Base-by-base conservation (phyloP, 2,888 invertebrate genomes). In the Scaptomyza cyrtandrae region DNA sequence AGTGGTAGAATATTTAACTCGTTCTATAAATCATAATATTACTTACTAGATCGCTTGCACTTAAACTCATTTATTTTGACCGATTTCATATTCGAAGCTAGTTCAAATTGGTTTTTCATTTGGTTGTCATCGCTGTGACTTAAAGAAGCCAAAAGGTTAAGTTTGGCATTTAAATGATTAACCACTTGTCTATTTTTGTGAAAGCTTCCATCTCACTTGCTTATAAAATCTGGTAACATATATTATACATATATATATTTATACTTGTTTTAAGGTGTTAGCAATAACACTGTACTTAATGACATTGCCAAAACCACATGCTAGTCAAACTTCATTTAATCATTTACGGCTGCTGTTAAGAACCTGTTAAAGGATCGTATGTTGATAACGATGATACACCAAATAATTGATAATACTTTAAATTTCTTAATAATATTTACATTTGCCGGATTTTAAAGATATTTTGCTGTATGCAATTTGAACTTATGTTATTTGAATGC, bases 71-170 rank as follows among this genome's bases (percentile, higher is more conserved):
- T 46, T 48, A 24, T 45, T 16, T 24, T 19, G 24, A 41, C 7
- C 27, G 10, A 37, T 46, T 52, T 41, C 2, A 24, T 41, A 49
- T 35, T 49, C 27, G 16, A 16, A 24, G 27, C 57, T 60, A 53
- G 61, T 73, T 75, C 45, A n/a, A 59, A 50, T 73, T 76, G 64
- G 73, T 59, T 44, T 19, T 56, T 41, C 11, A 16, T 54, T 24
- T 19, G 29, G 13, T 24, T 24, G 24, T 24, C 24, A 24, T 1
- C 24, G 24, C 24, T 24, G 24, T 24, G 24, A 3, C 2, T 24
- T 24, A 19, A 48, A 13, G 33, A 44, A 16, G 33, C 35, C 24
- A 27, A 4, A 13, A 37, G 10, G 37, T 37, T 44, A 68, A 33
- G 49, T 14, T 24, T 24, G 24, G 16, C 50, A 64, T 45, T 48